These are phyloP conservation scores for Apocheima hispidaria DNA, from an alignment of 2,888 invertebrate genomes.

Conservation along the genomic window DNA sequence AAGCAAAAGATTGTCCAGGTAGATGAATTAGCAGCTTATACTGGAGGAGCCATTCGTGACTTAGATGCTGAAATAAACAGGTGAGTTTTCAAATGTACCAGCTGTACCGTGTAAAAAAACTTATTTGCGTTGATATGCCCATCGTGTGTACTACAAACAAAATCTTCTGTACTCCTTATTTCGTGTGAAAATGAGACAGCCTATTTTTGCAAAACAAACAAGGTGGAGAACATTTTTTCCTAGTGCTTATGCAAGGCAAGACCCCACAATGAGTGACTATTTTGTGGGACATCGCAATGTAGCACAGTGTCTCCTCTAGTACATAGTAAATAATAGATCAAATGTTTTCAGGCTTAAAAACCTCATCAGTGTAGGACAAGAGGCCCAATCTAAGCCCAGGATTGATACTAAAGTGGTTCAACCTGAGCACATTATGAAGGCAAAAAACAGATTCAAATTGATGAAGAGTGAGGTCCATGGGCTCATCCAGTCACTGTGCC, in stretches of 20 bases:
- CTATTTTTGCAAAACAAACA: no score
- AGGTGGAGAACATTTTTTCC: no score
- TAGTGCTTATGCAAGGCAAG: no score
- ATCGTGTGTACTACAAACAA: no score
- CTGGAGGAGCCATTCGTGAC: slow-evolving; percentile 66
- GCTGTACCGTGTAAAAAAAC: no score
- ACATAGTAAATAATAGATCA: background rate
- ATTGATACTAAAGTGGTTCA: slow-evolving; percentile 52
- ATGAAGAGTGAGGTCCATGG: slow-evolving; percentile 69
- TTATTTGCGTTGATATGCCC: no score
- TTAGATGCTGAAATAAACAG: slow-evolving; percentile 69
- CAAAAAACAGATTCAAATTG: slow-evolving; percentile 64
- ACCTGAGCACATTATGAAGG: slow-evolving; percentile 63
- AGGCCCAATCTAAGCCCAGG: slow-evolving; percentile 62
- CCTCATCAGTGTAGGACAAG: slow-evolving; percentile 61
- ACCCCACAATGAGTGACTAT: no score
- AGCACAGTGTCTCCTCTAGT: no score
- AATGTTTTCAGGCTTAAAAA: slow-evolving; percentile 62
- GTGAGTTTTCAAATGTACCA: slow-evolving; percentile 48
- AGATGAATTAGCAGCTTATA: slow-evolving; percentile 69
- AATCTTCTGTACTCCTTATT: no score
- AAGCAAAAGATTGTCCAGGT: slow-evolving; percentile 66
- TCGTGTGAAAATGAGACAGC: no score
- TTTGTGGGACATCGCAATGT: no score
- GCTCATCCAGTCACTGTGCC: slow-evolving; percentile 68